Conservation (phyloP, 2,113 vertebrate species). For the Otolemur garnettii region DNA sequence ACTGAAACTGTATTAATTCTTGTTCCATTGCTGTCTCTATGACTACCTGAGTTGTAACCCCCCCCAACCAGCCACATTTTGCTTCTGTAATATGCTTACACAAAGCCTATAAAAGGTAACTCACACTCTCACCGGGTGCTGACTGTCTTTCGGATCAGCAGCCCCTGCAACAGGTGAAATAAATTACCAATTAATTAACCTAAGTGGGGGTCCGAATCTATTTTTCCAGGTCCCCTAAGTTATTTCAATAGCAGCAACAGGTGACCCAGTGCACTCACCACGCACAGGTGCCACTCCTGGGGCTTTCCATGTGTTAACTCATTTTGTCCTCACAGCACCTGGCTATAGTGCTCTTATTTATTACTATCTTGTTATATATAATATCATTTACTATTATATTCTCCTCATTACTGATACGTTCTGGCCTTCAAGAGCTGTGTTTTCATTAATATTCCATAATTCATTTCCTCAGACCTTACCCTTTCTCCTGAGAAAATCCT, state of each 20-base stretch:
- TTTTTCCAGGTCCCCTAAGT: no score
- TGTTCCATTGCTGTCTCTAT: no score
- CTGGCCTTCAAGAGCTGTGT: not conserved
- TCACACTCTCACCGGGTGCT: no score
- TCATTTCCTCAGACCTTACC: not conserved
- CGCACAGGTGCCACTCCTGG: rapidly evolving
- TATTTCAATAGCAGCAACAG: not conserved
- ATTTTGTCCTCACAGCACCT: not conserved
- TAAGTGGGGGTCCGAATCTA: no score
- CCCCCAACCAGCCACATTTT: no score
- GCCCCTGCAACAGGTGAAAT: no score
- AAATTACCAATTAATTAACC: no score
- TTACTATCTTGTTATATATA: not conserved
- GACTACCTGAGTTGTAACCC: no score
- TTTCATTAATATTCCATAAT: constrained; percentile 8
- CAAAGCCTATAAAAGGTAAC: no score
- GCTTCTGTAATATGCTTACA: no score
- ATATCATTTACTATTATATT: not conserved
- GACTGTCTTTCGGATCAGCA: no score
- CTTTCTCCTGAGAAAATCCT: constrained; percentile 13
- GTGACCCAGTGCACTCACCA: not conserved
- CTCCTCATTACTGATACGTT: not conserved
- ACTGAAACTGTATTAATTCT: no score
- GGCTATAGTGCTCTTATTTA: not conserved
- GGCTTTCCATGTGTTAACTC: not conserved